Evolutionary conservation across 2,797 vertebrate species (phyloP), one percentile per base, ranked within the genome.

Genomic region (Liparis tanakae): DNA sequence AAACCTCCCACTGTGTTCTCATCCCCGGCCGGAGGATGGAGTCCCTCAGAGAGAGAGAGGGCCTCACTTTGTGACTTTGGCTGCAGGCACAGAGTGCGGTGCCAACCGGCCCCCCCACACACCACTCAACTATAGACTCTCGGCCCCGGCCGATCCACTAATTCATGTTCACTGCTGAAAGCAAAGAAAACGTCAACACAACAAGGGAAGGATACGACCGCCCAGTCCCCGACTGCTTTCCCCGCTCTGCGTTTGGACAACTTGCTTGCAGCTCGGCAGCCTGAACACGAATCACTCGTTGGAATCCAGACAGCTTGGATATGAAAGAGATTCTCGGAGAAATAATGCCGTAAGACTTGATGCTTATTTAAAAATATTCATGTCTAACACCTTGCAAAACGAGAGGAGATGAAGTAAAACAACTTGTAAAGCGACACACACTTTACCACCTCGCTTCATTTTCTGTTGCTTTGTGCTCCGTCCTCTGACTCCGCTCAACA

Each of bases 91-190:
- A 7, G 73, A 22, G 60, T 20, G 57, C 48, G 1, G 59, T 54
- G 78, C 74, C 80, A 79, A 20, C 3, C 41, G 1, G 61, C 6
- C 54, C 57, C 57, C 76, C 76, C n/a, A 77, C 82, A 74, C 62
- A 76, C 67, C 74, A 41, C 51, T 61, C 41, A 10, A 68, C 61
- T 50, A 39, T 60, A 79, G 72, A 15, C 72, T 50, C 50, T n/a
- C 18, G 50, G 58, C 51, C 46, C 20, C 15, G 18, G 20, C 43
- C 61, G 39, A 3, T 51, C 43, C 61, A 65, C 72, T 85, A 48
- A 76, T 75, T 84, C 75, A 85, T 82, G 80, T 46, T 53, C 72
- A 71, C 54, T 12, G 48, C 76, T 64, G 20, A 66, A 67, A 74
- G 2, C 18, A 78, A 70, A n/a, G n/a, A n/a, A n/a, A n/a, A n/a